Evolutionary conservation across 2,888 invertebrate species (phyloP).

Genomic region (Lasius fuliginosus): DNA sequence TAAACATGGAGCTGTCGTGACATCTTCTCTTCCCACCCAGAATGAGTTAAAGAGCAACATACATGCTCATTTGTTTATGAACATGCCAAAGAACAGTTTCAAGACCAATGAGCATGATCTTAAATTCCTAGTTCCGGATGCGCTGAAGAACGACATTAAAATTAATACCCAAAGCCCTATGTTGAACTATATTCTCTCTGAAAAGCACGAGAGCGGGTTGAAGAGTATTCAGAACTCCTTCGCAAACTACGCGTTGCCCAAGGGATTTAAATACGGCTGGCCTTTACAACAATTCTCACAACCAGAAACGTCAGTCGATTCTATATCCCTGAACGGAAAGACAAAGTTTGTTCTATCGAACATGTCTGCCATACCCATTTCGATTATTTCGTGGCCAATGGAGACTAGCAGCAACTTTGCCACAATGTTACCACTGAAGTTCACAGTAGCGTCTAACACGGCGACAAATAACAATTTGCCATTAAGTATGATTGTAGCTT

Average conservation of each 20-base stretch:
- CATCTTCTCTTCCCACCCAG: constrained; percentile 52
- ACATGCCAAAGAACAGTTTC: constrained; percentile 30
- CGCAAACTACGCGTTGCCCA: constrained; percentile 70
- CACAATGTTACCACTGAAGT: constrained; percentile 67
- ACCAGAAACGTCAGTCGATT: constrained; percentile 65
- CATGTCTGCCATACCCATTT: constrained; percentile 71
- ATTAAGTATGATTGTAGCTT: constrained; percentile 62
- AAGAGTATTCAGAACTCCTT: constrained; percentile 63
- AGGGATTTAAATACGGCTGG: constrained; percentile 72
- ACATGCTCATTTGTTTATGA: constrained; percentile 39
- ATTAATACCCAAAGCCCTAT: constrained; percentile 54
- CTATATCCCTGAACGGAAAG: constrained; percentile 54
- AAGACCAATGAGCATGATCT: constrained; percentile 55
- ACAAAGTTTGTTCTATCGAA: constrained; percentile 70
- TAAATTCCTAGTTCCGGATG: constrained; percentile 67
- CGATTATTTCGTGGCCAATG: constrained; percentile 69
- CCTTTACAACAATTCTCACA: constrained; percentile 70
- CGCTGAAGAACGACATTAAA: constrained; percentile 50
- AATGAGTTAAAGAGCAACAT: constrained; percentile 51
- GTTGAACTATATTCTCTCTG: constrained; percentile 70
- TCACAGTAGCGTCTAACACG: constrained; percentile 67
- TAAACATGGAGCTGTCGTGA: constrained; percentile 35
- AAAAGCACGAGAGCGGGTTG: constrained; percentile 55
- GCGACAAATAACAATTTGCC: constrained; percentile 61
- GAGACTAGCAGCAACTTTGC: constrained; percentile 72